Conservation (phyloP, 2,888 invertebrate species). For the Brenthis ino region DNA sequence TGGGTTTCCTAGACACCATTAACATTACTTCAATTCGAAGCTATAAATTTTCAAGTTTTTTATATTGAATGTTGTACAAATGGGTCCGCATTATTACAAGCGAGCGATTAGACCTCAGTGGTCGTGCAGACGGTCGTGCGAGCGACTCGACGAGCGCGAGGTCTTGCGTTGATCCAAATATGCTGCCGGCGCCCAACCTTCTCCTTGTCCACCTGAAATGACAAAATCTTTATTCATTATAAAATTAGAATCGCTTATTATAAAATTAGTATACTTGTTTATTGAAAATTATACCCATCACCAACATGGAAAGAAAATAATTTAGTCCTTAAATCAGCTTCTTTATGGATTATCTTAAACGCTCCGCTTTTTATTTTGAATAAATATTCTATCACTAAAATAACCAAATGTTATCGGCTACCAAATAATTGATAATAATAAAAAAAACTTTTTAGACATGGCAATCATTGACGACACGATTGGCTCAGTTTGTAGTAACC, state of each 20-base stretch:
- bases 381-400: too few species aligned
- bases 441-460: too few species aligned
- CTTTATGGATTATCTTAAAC: too few species aligned
- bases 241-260: too few species aligned
- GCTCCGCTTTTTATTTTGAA: too few species aligned
- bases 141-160: slow-evolving; percentile 87
- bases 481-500: too few species aligned
- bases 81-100: neutral
- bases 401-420: too few species aligned
- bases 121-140: slow-evolving; percentile 82
- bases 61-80: neutral
- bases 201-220: slow-evolving; percentile 83
- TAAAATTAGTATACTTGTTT: neutral
- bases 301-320: too few species aligned
- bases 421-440: too few species aligned
- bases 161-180: slow-evolving; percentile 93
- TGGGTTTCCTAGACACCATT: slow-evolving; percentile 12
- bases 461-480: too few species aligned
- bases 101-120: slow-evolving; percentile 55
- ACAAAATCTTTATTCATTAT: neutral
- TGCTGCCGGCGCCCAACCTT: slow-evolving; percentile 97
- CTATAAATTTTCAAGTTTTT: neutral
- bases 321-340: too few species aligned
- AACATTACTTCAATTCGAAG: neutral
- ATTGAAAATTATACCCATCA: neutral